phyloP scores from a whole-genome alignment of 2,888 invertebrate species.

The Seira sanloemensis region DNA sequence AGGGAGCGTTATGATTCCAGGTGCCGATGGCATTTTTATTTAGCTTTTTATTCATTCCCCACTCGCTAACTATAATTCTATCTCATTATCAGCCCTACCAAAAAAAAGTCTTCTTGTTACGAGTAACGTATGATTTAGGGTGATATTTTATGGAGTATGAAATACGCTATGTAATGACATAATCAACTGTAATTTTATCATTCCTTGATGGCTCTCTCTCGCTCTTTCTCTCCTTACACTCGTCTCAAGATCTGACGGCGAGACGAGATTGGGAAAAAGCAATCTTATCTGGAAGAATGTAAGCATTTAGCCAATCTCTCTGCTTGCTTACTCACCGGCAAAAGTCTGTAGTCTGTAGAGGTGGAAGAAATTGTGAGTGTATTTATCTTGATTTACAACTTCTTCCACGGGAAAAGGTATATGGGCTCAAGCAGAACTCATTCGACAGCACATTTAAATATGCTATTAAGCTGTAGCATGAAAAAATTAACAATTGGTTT shows the following conservation, averaged over 20 bases:
- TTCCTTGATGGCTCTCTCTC: constrained; percentile 42
- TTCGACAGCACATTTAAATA: neutral
- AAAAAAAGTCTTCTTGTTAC: constrained; percentile 36
- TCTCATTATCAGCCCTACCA: constrained; percentile 49
- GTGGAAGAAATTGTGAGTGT: constrained; percentile 24
- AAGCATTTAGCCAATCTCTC: neutral
- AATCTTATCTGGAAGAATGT: neutral
- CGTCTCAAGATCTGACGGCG: neutral
- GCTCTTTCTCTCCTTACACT: constrained; percentile 5
- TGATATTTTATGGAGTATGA: constrained; percentile 69
- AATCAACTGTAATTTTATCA: constrained; percentile 68
- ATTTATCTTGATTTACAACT: constrained; percentile 29
- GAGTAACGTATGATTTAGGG: constrained; percentile 63
- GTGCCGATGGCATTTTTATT: constrained; percentile 55
- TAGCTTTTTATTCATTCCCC: constrained; percentile 24
- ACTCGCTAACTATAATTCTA: neutral
- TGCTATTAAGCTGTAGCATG: neutral
- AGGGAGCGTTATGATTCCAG: constrained; percentile 55
- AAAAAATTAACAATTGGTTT: constrained; percentile 30
- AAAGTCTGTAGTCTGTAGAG: neutral
- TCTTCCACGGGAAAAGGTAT: no score
- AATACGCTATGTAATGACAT: constrained; percentile 69
- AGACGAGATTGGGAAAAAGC: constrained; percentile 18
- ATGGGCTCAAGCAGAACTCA: neutral
- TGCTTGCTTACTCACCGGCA: neutral